A percentile compares a stretch with the other conserved stretches of the same genome.
phyloP scores from a whole-genome alignment of 2,888 invertebrate species.

The Nomada fabriciana region DNA sequence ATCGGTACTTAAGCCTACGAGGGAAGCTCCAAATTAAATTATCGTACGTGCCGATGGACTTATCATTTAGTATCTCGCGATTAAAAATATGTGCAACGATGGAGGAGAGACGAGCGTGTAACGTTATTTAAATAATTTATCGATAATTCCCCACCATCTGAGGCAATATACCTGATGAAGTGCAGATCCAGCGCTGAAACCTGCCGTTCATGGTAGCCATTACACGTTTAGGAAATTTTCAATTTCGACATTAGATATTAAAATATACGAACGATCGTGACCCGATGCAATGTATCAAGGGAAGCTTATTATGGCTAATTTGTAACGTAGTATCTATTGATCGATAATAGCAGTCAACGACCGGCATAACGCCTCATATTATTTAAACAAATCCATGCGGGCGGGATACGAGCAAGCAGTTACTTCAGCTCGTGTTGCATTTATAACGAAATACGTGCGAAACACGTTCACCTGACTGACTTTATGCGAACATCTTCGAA shows the following conservation, averaged over 20 bases:
- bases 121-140: too few relatives aligned
- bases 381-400: neutral
- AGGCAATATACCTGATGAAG: too few relatives aligned
- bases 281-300: too few relatives aligned
- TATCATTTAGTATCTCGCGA: too few relatives aligned
- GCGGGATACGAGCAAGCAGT: neutral
- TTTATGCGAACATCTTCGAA: conserved; percentile 29
- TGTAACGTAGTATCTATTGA: neutral
- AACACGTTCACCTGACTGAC: neutral
- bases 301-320: neutral
- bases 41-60: too few relatives aligned
- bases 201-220: too few relatives aligned
- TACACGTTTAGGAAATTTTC: too few relatives aligned
- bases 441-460: neutral
- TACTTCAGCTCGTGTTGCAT: neutral
- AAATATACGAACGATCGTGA: too few relatives aligned
- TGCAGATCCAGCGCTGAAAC: too few relatives aligned
- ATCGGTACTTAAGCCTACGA: neutral
- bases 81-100: too few relatives aligned
- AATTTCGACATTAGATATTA: neutral
- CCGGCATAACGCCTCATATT: neutral
- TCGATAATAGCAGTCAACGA: neutral
- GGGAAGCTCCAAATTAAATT: neutral
- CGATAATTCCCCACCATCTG: too few relatives aligned
- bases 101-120: too few relatives aligned